These are phyloP conservation scores for Herpetotheres cachinnans DNA, from an alignment of 2,113 vertebrate genomes.

Conservation along the genomic window DNA sequence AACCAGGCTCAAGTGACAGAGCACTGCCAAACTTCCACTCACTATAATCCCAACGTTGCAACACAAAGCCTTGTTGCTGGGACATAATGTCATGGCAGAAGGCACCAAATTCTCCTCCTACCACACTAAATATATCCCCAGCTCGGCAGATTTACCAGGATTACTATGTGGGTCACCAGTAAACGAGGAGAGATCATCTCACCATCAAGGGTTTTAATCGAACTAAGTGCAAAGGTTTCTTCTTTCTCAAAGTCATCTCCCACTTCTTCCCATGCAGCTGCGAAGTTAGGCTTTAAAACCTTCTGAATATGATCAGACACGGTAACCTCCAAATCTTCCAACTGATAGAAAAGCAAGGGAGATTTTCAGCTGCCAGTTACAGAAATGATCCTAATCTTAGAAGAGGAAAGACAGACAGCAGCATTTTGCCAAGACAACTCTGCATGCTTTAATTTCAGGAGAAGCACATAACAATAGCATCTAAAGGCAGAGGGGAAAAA, in stretches of 20 bases:
- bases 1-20: neutral
- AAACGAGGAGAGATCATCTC: neutral
- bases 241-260: constrained; percentile 96
- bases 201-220: constrained; percentile 94
- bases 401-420: neutral
- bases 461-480: accelerated
- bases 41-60: neutral
- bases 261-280: constrained; percentile 95
- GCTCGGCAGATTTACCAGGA: accelerated
- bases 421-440: neutral
- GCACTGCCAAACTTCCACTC: neutral
- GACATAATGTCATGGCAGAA: accelerated
- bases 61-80: neutral
- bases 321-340: constrained; percentile 93
- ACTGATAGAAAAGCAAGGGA: constrained; percentile 63
- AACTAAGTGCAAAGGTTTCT: constrained; percentile 93
- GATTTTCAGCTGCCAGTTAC: neutral
- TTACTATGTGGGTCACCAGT: neutral
- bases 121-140: neutral
- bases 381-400: neutral
- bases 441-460: neutral
- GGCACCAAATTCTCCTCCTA: neutral
- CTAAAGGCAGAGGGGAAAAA: neutral
- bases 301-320: constrained; percentile 96
- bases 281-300: constrained; percentile 92